Evolutionary conservation across 2,797 vertebrate species (phyloP).

Genomic region (Chanos chanos): DNA sequence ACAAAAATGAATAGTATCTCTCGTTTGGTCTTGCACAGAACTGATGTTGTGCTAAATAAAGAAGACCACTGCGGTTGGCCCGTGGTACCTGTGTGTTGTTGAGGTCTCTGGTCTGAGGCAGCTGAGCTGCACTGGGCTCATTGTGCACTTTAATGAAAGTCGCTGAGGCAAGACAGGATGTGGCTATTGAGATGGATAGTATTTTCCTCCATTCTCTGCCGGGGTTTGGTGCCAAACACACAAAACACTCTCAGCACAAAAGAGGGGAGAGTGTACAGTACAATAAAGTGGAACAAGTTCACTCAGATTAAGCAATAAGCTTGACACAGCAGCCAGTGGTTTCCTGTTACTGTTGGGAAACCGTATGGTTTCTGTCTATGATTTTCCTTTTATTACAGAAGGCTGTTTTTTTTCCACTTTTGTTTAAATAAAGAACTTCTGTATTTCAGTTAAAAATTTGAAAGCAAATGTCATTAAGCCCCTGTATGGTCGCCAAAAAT

Average conservation of each 20-base stretch:
- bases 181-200: conserved; percentile 38
- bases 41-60: background rate
- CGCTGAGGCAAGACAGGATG: conserved; percentile 7
- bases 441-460: too few relatives aligned
- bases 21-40: background rate
- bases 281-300: conserved; percentile 14
- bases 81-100: conserved; percentile 8
- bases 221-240: conserved; percentile 18
- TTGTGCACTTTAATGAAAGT: conserved; percentile 37
- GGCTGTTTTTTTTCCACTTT: conserved; percentile 1
- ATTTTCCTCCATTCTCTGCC: conserved; percentile 16
- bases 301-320: conserved; percentile 25
- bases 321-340: conserved; percentile 19
- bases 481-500: too few relatives aligned
- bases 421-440: conserved; percentile 16
- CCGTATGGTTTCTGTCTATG: conserved; percentile 18
- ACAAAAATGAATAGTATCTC: background rate
- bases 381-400: conserved; percentile 26
- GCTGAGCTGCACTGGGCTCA: conserved; percentile 6
- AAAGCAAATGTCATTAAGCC: too few relatives aligned
- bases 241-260: conserved; percentile 12
- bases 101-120: background rate
- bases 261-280: background rate
- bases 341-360: conserved; percentile 4
- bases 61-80: background rate